A percentile compares a stretch with the other conserved stretches of the same genome.
Evolutionary conservation across 2,797 vertebrate species (phyloP).

Genomic region (Amblyraja radiata): DNA sequence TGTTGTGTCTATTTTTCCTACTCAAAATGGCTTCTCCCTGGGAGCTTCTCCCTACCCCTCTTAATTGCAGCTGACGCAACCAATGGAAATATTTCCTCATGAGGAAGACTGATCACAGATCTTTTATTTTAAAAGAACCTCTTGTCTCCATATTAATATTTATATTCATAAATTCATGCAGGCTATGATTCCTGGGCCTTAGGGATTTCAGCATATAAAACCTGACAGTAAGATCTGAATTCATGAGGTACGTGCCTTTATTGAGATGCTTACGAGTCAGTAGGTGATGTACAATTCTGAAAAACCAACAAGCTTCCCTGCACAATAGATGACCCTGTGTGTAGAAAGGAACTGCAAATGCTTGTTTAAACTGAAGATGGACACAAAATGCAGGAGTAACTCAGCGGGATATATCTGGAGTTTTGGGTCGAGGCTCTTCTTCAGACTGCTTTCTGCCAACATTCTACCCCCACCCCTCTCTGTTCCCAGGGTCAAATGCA

Average conservation of each 20-base stretch:
- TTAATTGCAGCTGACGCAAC: too few relatives aligned
- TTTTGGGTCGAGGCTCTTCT: too few relatives aligned
- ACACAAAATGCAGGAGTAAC: too few relatives aligned
- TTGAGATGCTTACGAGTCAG: not conserved
- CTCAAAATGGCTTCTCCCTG: too few relatives aligned
- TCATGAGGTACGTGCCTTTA: not conserved
- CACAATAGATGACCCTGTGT: not conserved
- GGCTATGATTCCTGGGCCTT: not conserved
- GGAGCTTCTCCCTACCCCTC: too few relatives aligned
- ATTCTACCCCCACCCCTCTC: not conserved
- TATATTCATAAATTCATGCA: not conserved
- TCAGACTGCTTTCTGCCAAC: not conserved
- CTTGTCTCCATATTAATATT: not conserved
- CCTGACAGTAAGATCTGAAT: not conserved
- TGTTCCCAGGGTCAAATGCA: not conserved
- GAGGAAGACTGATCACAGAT: not conserved
- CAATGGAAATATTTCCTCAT: not conserved
- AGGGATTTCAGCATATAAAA: not conserved
- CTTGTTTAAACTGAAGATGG: too few relatives aligned
- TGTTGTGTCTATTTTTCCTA: too few relatives aligned
- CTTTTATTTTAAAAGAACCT: not conserved
- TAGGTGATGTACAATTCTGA: not conserved
- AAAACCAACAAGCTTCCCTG: not conserved
- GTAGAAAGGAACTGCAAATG: too few relatives aligned
- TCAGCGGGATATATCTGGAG: too few relatives aligned